Evolutionary conservation across 2,797 vertebrate genomes (phyloP), one percentile per base, ranked within the genome.

Genomic region (Pseudochaenichthys georgianus): DNA sequence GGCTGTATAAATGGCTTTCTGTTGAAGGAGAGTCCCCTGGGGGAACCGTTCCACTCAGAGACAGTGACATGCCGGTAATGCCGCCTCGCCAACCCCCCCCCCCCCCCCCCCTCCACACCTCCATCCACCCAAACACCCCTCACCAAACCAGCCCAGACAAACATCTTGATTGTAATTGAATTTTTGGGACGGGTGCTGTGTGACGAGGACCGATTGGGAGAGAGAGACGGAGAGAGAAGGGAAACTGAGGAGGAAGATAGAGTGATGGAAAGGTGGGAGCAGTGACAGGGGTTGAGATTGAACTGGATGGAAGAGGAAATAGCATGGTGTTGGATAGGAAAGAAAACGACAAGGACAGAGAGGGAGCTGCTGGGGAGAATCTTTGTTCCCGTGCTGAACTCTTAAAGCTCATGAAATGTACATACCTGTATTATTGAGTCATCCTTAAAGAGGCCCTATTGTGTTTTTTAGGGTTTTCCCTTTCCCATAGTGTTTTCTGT

Each of bases 111-210:
- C 43, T 31, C 16, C 10, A 51, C 3, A 88, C 84, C 66, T n/a
- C 80, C 51, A 67, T n/a, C 58, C 62, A 52, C 73, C 77, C 75
- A 34, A 10, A 64, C 75, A 61, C 57, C 77, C 71, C 57, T 82
- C 77, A 47, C 78, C 74, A 55, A 68, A 86, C 84, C 78, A 79
- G 70, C 77, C 78, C 87, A 91, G 87, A 94, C 94, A 93, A 93
- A 94, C 92, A 93, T 93, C 85, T 83, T 94, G 92, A 93, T 93
- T 89, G 90, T 95, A 95, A 96, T 94, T 94, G 91, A 94, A 94
- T 96, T 95, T 95, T 92, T 82, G 86, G 88, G 86, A 86, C 81
- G 55, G 82, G 58, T 81, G 85, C 82, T 84, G 71, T 79, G 83
- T 86, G 89, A 89, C 53, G 76, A 85, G 77, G 81, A 81, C 77